A percentile compares a stretch with the other conserved stretches of the same genome.
Evolutionary conservation across 2,888 invertebrate genomes (phyloP).

Genomic region (Meghimatium bilineatum): DNA sequence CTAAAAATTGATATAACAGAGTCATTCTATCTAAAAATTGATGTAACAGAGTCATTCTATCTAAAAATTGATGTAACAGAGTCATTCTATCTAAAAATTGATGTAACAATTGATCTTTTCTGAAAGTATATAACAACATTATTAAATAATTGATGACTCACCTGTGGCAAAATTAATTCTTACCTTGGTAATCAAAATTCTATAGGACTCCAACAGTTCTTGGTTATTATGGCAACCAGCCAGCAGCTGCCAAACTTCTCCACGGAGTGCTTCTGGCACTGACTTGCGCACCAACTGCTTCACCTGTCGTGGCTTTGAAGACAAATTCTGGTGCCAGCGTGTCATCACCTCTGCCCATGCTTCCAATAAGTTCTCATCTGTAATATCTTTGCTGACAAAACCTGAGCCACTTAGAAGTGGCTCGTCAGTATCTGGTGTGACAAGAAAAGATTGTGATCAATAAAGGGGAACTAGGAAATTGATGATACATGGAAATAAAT

Average conservation of each 20-base stretch:
- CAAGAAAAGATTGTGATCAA: neutral
- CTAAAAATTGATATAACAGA: too few species aligned
- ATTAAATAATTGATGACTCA: too few species aligned
- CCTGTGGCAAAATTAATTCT: neutral
- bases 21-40: too few species aligned
- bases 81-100: too few species aligned
- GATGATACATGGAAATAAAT: too few species aligned
- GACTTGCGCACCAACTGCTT: slow-evolving; percentile 80
- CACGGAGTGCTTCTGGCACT: slow-evolving; percentile 95
- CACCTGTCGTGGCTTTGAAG: slow-evolving; percentile 83
- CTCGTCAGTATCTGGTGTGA: slow-evolving; percentile 81
- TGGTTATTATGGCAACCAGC: slow-evolving; percentile 87
- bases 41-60: too few species aligned
- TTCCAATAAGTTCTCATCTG: slow-evolving; percentile 89
- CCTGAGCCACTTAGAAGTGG: slow-evolving; percentile 98
- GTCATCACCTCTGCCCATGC: slow-evolving; percentile 91
- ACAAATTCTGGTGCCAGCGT: slow-evolving; percentile 76
- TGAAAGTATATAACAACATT: too few species aligned
- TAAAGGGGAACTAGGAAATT: too few species aligned
- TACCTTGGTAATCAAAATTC: slow-evolving; percentile 93
- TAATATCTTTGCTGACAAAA: slow-evolving; percentile 96
- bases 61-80: too few species aligned
- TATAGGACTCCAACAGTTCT: slow-evolving; percentile 91
- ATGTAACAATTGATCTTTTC: too few species aligned
- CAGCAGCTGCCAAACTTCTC: slow-evolving; percentile 97